These are phyloP conservation scores for Microctonus hyperodae DNA, from an alignment of 2,888 invertebrate species.

Conservation along the genomic window DNA sequence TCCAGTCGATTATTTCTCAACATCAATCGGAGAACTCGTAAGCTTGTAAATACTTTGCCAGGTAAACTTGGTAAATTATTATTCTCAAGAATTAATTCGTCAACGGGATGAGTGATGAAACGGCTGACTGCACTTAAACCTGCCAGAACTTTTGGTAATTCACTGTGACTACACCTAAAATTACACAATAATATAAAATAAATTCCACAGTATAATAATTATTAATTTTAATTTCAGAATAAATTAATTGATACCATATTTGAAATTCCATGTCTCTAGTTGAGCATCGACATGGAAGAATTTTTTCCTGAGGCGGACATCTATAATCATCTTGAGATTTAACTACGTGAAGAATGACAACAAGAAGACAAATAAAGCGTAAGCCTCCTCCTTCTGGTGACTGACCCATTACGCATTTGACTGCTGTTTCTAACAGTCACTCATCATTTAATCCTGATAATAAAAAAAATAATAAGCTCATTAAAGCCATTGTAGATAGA, in stretches of 20 bases:
- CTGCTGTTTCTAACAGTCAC: conserved; percentile 36
- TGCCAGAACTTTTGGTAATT: conserved; percentile 77
- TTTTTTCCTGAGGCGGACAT: conserved; percentile 80
- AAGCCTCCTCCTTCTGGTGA: conserved; percentile 55
- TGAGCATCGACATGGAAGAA: conserved; percentile 84
- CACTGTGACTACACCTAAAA: conserved; percentile 86
- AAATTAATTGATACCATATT: conserved; percentile 72
- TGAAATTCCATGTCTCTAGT: conserved; percentile 80
- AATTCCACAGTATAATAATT: neutral
- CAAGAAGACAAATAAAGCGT: conserved; percentile 41
- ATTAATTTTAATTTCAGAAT: conserved; percentile 1
- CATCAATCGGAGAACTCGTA: conserved; percentile 81
- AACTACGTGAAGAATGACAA: conserved; percentile 32
- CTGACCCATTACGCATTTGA: conserved; percentile 59
- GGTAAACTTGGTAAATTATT: conserved; percentile 87
- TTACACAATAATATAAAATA: neutral
- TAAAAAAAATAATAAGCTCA: neutral
- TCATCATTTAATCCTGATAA: neutral
- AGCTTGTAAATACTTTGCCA: conserved; percentile 78
- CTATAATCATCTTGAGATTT: conserved; percentile 52
- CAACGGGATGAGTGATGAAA: conserved; percentile 75
- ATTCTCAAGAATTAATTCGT: conserved; percentile 87
- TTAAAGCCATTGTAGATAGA: neutral
- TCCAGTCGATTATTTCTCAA: conserved; percentile 84
- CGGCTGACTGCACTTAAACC: conserved; percentile 76